phyloP scores from a whole-genome alignment of 2,797 vertebrate genomes.

The Eidolon dupreanum region DNA sequence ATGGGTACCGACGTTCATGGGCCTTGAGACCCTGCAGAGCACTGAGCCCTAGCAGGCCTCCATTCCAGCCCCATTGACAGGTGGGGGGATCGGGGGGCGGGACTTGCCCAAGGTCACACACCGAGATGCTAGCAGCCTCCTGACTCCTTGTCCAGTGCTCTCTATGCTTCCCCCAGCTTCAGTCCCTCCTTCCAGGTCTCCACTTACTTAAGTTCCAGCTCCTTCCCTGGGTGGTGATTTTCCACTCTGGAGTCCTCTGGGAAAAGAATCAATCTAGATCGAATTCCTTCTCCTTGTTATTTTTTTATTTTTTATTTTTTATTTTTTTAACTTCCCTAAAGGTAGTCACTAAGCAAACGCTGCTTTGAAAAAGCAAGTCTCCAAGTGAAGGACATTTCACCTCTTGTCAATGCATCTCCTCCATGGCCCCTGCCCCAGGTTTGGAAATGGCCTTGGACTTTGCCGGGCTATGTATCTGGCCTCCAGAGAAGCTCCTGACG shows the following conservation, averaged over 20 bases:
- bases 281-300: neutral
- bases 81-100: fast-evolving
- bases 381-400: neutral
- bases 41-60: fast-evolving
- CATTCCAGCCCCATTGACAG: neutral
- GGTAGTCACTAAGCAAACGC: neutral
- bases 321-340: neutral
- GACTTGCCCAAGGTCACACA: neutral
- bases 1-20: neutral
- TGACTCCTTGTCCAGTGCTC: neutral
- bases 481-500: no score
- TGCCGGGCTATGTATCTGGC: neutral
- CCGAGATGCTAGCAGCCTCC: neutral
- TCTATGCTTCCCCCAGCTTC: fast-evolving
- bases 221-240: neutral
- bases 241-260: neutral
- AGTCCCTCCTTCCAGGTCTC: neutral
- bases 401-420: neutral
- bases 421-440: fast-evolving
- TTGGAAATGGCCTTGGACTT: neutral
- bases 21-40: neutral
- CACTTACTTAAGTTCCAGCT: neutral
- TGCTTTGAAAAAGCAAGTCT: neutral
- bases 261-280: neutral
- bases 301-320: neutral